Percentiles rank a stretch among this genome's conserved stretches.
These are phyloP conservation scores for Porites australiensis DNA, from an alignment of 64 coral and sea anemone species.

Conservation along the genomic window DNA sequence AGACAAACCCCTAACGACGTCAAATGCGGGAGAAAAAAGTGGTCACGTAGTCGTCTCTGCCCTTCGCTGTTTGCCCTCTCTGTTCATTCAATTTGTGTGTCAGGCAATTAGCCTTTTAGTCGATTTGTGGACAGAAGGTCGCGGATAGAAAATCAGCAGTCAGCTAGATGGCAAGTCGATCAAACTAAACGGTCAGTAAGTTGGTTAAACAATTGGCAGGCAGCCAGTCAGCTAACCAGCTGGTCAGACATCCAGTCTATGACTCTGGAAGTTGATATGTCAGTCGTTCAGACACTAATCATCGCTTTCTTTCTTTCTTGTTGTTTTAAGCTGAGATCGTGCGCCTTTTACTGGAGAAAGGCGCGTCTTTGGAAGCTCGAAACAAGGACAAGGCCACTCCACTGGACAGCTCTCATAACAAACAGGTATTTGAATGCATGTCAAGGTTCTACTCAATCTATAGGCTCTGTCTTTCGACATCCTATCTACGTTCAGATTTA, in stretches of 20 bases:
- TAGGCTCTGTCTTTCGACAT: too few species aligned
- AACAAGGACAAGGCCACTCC: conserved; percentile 92
- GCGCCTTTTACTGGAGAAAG: conserved; percentile 75
- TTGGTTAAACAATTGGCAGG: neutral
- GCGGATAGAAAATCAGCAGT: neutral
- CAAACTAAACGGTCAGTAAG: neutral
- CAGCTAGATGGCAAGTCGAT: neutral
- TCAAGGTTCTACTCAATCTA: too few species aligned
- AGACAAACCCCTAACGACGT: too few species aligned
- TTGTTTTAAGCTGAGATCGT: conserved; percentile 77
- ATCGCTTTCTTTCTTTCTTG: neutral
- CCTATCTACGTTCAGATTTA: too few species aligned
- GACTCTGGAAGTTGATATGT: neutral
- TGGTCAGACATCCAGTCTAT: neutral
- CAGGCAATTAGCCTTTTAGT: neutral
- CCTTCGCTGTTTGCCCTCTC: too few species aligned
- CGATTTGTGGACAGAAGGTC: neutral
- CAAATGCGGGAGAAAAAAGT: too few species aligned
- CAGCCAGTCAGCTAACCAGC: neutral
- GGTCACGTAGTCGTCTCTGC: too few species aligned
- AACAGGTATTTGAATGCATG: conserved; percentile 71
- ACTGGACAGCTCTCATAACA: conserved; percentile 81
- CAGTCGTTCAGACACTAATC: neutral
- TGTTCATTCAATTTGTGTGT: neutral
- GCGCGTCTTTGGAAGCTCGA: conserved; percentile 72